Conservation (phyloP, 2,113 vertebrate species). For the Rallus limicola region DNA sequence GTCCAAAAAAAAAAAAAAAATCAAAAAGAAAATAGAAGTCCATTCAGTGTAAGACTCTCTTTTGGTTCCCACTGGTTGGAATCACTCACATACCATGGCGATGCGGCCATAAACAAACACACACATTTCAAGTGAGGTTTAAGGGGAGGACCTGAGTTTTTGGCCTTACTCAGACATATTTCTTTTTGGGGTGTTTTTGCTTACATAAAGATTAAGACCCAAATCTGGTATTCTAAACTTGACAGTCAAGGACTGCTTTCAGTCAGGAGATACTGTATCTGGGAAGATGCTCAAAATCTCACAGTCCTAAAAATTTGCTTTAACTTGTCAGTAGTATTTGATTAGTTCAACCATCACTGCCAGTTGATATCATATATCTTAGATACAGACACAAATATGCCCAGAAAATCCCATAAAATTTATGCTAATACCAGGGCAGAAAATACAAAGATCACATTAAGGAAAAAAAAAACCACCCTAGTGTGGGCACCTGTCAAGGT, state of each 20-base stretch:
- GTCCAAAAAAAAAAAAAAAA: conserved; percentile 16
- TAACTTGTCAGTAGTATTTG: conserved; percentile 60
- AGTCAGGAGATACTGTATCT: conserved; percentile 58
- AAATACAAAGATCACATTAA: conserved; percentile 61
- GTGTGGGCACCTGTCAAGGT: conserved; percentile 30
- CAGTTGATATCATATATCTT: conserved; percentile 55
- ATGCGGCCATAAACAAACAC: conserved; percentile 11
- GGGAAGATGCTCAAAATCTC: conserved; percentile 67
- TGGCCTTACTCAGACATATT: neutral
- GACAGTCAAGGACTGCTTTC: conserved; percentile 64
- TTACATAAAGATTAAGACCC: conserved; percentile 52
- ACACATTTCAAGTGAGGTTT: neutral
- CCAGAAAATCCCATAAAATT: conserved; percentile 68
- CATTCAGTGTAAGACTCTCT: conserved; percentile 28
- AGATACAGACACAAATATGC: conserved; percentile 61
- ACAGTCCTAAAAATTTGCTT: conserved; percentile 64
- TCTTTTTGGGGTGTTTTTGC: conserved; percentile 53
- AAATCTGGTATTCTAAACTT: conserved; percentile 50
- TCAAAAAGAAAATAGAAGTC: conserved; percentile 34
- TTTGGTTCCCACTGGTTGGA: conserved; percentile 52
- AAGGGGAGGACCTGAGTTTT: conserved; percentile 4
- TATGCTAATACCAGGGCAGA: conserved; percentile 46
- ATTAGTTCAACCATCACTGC: conserved; percentile 55
- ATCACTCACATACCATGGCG: neutral
- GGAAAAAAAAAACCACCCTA: neutral